These are phyloP conservation scores for Drosophila robusta DNA, from an alignment of 2,888 invertebrate genomes.

Conservation along the genomic window DNA sequence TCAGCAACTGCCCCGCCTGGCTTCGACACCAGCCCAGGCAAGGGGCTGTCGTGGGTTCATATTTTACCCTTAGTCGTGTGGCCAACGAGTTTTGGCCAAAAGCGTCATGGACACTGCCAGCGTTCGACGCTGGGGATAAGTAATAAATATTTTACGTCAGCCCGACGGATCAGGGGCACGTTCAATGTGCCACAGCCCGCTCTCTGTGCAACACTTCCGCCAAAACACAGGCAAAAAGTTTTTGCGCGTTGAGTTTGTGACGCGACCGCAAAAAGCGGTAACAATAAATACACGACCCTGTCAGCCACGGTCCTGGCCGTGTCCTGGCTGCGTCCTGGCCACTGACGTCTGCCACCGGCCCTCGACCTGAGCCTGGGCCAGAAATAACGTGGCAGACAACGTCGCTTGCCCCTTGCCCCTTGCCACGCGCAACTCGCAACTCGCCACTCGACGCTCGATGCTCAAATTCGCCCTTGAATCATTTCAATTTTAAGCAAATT, in stretches of 20 bases:
- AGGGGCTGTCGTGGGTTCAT: slow-evolving; percentile 47
- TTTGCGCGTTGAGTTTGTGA: slow-evolving; percentile 48
- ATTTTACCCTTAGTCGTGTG: slow-evolving; percentile 61
- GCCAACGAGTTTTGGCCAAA: slow-evolving; percentile 25
- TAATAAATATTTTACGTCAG: slow-evolving; percentile 76
- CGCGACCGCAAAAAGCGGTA: slow-evolving; percentile 69
- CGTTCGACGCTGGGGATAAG: slow-evolving; percentile 58
- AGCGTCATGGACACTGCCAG: slow-evolving; percentile 38
- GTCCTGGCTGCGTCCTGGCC: slow-evolving; percentile 15
- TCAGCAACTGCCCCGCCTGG: slow-evolving; percentile 33
- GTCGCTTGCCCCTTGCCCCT: not conserved
- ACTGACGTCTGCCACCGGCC: slow-evolving; percentile 23
- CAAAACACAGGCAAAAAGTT: slow-evolving; percentile 50
- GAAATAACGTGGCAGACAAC: slow-evolving; percentile 35
- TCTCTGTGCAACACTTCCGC: slow-evolving; percentile 26
- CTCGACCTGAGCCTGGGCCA: slow-evolving; percentile 22
- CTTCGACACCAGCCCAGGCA: not conserved
- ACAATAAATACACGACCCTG: slow-evolving; percentile 71
- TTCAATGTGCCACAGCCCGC: slow-evolving; percentile 16
- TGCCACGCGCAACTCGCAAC: slow-evolving; percentile 33
- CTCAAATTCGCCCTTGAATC: slow-evolving; percentile 80
- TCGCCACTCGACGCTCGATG: slow-evolving; percentile 36
- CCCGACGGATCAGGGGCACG: slow-evolving; percentile 52
- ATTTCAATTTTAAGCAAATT: slow-evolving; percentile 82
- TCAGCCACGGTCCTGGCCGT: slow-evolving; percentile 27